Base-by-base conservation (phyloP, 2,797 vertebrate genomes). In the Parauchenoglanis ngamensis region DNA sequence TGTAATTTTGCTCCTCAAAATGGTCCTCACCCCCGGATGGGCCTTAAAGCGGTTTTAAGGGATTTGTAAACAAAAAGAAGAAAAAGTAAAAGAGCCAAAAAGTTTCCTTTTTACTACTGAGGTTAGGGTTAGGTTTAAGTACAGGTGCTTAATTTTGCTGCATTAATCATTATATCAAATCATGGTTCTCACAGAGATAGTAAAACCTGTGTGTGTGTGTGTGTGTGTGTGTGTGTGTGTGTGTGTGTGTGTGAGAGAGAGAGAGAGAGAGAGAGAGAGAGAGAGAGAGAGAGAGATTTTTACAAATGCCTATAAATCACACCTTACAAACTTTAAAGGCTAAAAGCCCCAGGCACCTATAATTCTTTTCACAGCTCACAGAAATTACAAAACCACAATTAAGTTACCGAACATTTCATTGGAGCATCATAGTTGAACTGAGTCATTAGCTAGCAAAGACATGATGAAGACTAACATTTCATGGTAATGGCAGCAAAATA, bases 301-400 rank as follows among this genome's bases (percentile, higher is more conserved):
- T 78, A 44, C 2, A 52, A 59, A 72, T 56, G 52, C 31, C 56
- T 84, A 40, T 40, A 72, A 84, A 72, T 67, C 44, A 67, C 61
- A 67, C 63, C 73, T 59, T 57, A 3, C 31, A 77, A 44, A 44
- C 35, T 63, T 15, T 46, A 44, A 79, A 79, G 54, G 54, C 54
- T 35, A 79, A 63, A 61, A 19, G 12, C 78, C 56, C 78, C 12
- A 63, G 12, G 40, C 61, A 59, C 52, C 7, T 56, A 67, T 56
- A 77, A 83, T 28, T 82, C 46, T 44, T 65, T 87, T 84, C 35
- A 59, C 61, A 35, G 49, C 61, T 78, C 61, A 59, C 72, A 65
- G 67, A 84, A 57, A 52, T 59, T 25, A 77, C 79, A 46, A 67
- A 78, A 72, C 75, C 82, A 79, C 86, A 87, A 70, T 78, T 59